A percentile compares a stretch with the other conserved stretches of the same genome.
phyloP scores from a whole-genome alignment of 2,113 vertebrate species.

The Nyctibius bracteatus region DNA sequence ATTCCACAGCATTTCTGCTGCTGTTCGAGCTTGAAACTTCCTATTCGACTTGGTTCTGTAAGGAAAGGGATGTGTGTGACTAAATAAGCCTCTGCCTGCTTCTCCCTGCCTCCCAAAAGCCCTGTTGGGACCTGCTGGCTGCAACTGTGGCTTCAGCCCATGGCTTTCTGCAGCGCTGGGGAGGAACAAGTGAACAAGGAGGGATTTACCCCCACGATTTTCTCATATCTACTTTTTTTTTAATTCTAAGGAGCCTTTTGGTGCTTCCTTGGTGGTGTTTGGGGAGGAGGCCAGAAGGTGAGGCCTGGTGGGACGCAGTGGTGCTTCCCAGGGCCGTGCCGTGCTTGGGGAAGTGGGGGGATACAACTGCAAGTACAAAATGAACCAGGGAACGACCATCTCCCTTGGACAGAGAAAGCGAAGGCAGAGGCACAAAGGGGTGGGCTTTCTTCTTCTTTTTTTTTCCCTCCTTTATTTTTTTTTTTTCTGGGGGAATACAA shows the following conservation, averaged over 20 bases:
- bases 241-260: not conserved
- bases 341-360: not conserved
- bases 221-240: not conserved
- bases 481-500: constrained; percentile 20
- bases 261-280: not conserved
- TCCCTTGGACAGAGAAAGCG: not conserved
- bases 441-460: not conserved
- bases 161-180: fast-evolving
- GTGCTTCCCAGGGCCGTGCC: not conserved
- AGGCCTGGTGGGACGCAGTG: not conserved
- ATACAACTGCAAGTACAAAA: not conserved
- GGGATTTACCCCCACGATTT: not conserved
- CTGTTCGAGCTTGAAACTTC: not conserved
- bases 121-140: fast-evolving
- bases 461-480: not conserved
- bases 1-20: fast-evolving
- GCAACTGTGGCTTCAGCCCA: not conserved
- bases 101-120: not conserved
- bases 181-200: not conserved
- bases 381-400: not conserved
- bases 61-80: not conserved
- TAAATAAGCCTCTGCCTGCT: fast-evolving
- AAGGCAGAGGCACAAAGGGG: constrained; percentile 14
- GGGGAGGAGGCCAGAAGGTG: not conserved
- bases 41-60: not conserved